Evolutionary conservation across 2,888 invertebrate species (phyloP), one percentile per base, ranked within the genome.

Genomic region (Drosophila algonquin): DNA sequence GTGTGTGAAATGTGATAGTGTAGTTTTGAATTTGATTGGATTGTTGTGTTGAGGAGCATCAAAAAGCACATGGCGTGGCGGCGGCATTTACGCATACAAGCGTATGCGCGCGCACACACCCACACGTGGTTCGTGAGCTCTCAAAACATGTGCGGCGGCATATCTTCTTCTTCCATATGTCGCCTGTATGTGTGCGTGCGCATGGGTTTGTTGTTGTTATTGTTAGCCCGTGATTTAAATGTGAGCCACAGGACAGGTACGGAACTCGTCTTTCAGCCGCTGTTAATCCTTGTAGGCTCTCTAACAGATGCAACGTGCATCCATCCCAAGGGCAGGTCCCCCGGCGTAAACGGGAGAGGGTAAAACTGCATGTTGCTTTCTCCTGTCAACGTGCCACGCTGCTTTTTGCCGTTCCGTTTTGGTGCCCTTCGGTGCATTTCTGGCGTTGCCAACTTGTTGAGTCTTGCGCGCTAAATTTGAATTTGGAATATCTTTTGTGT

Each of bases 51-150:
- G 81, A 58, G 80, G 54, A 58, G 80, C 63, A 63, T 73, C 57
- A 77, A 73, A 84, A 88, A 89, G 86, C 86, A 87, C 89, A 86
- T 87, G 86, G 89, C 70, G 70, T 76, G 75, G 75, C 75, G 76
- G 76, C 89, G 76, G 62, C 76, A 75, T 86, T 62, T 63, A 78
- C 69, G 6, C 70, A 61, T 51, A 54, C 60, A 45, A 18, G 45
- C 40, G 52, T 16, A 60, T 24, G 21, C 51, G 27, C 54, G 58
- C 48, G 57, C 52, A 45, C 63, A 65, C 61, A 69, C 65, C 74
- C 61, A 76, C 89, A 89, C 87, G 82, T 89, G 89, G 70, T 78
- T 21, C 14, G 40, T 40, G 14, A 65, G 54, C 44, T n/a, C 63
- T n/a, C 59, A 57, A 72, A 51, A 72, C 71, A 74, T 74, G 71